These are phyloP conservation scores for Pelodytes ibericus DNA, from an alignment of 2,797 vertebrate genomes.

Conservation along the genomic window DNA sequence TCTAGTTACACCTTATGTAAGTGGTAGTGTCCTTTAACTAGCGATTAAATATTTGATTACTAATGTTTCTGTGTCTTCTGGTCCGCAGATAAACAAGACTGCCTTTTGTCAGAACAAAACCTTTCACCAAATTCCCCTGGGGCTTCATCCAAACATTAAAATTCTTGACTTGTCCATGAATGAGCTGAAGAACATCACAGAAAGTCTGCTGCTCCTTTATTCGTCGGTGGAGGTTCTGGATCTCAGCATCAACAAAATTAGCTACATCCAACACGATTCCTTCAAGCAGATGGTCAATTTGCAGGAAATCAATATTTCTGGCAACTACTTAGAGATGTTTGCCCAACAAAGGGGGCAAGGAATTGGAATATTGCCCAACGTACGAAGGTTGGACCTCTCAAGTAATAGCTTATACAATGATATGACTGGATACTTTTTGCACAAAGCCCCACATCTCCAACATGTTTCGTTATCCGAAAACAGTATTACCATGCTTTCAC, in stretches of 20 bases:
- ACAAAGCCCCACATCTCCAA: slow-evolving; percentile 75
- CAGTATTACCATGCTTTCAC: slow-evolving; percentile 85
- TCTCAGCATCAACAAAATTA: slow-evolving; percentile 84
- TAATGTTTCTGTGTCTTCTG: slow-evolving; percentile 15
- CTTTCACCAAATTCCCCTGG: slow-evolving; percentile 74
- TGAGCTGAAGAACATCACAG: slow-evolving; percentile 79
- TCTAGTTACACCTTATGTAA: too few relatives aligned
- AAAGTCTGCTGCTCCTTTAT: slow-evolving; percentile 72
- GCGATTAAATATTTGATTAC: too few relatives aligned
- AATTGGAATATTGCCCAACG: slow-evolving; percentile 75
- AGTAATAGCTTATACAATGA: slow-evolving; percentile 86
- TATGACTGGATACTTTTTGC: slow-evolving; percentile 84
- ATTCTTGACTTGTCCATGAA: slow-evolving; percentile 88
- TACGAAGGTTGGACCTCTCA: slow-evolving; percentile 84
- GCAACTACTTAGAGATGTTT: slow-evolving; percentile 80
- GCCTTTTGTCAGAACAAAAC: slow-evolving; percentile 78
- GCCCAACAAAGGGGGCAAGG: slow-evolving; percentile 66
- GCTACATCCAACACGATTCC: slow-evolving; percentile 80
- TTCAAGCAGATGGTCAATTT: slow-evolving; percentile 79
- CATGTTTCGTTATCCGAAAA: slow-evolving; percentile 85
- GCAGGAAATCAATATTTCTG: slow-evolving; percentile 83
- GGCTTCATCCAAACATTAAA: slow-evolving; percentile 72
- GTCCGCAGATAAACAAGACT: slow-evolving; percentile 76
- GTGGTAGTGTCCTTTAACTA: too few relatives aligned
- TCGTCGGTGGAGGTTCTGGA: slow-evolving; percentile 76